phyloP scores from a whole-genome alignment of 2,888 invertebrate species.

The Oscheius onirici region DNA sequence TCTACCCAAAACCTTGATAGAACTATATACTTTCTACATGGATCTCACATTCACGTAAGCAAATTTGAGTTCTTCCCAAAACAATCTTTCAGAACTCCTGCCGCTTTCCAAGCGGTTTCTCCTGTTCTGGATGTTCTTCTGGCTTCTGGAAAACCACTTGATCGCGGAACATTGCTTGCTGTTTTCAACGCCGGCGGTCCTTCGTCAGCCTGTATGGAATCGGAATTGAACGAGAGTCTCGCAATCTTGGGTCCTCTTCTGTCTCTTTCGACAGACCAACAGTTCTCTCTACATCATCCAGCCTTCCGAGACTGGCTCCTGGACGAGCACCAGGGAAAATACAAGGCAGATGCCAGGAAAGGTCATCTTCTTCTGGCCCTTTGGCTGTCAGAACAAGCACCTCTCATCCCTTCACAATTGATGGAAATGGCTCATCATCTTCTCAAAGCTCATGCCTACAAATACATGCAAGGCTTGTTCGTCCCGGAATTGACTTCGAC shows the following conservation, averaged over 20 bases:
- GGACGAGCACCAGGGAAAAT: conserved; percentile 74
- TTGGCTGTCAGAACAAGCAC: conserved; percentile 85
- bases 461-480: conserved; percentile 72
- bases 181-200: conserved; percentile 85
- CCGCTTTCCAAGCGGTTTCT: conserved; percentile 85
- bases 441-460: conserved; percentile 93
- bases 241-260: conserved; percentile 86
- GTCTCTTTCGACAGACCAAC: conserved; percentile 88
- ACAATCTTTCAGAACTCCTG: conserved; percentile 82
- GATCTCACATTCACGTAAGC: conserved; percentile 38
- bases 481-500: conserved; percentile 35
- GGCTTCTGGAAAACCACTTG: conserved; percentile 87
- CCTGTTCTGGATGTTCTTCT: conserved; percentile 89
- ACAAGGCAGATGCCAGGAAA: conserved; percentile 74
- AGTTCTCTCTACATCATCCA: conserved; percentile 96
- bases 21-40: conserved; percentile 41
- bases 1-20: conserved; percentile 16
- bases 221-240: conserved; percentile 76
- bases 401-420: conserved; percentile 86
- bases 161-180: conserved; percentile 83
- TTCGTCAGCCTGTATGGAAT: conserved; percentile 29
- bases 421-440: conserved; percentile 95
- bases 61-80: background rate
- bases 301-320: conserved; percentile 97
- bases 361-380: conserved; percentile 94